Base-by-base conservation (phyloP, 2,113 vertebrate genomes). In the Vimba vimba region DNA sequence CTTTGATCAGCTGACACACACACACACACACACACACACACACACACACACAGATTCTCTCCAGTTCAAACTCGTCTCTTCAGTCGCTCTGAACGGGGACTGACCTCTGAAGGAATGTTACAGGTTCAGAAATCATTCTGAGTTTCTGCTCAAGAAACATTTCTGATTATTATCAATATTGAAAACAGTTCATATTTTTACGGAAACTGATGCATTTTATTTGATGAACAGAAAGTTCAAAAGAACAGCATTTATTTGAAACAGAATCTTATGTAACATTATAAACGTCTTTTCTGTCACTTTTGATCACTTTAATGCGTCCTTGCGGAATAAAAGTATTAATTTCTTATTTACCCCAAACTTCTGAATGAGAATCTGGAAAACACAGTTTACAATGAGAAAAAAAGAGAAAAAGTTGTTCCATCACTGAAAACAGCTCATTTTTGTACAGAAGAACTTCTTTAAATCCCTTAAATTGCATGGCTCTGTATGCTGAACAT, bases 41-140 rank as follows among this genome's bases (percentile, higher is more conserved):
- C 30, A 4, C 33, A 33, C 4, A 33, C 33, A 21, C 19, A 39
- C 21, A 15, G 52, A 43, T 79, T 60, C 11, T 23, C 30, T 79
- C 55, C 55, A n/a, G 76, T 60, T 79, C 23, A 79, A 4, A 59
- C 55, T n/a, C 2, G 23, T 60, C 30, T 19, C 52, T 39, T 23
- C 30, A 13, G 52, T 50, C 3, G 11, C 36, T n/a, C 52, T 79
- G 21, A 79, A 79, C 77, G 23, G 77, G 21, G 30, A n/a, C 55
- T 60, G 77, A 79, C 30, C 77, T 60, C 52, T 79, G 4, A 39
- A 39, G 77, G 77, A 79, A 79, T 79, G 77, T 79, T 43, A 6
- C 11, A 0, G 21, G 10, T 79, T 79, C 64, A 68, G 30, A 68
- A 68, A 21, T 36, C 66, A 36, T 21, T 1, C 13, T 33, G 27